phyloP scores from a whole-genome alignment of 1,140 invertebrate species.

The Cheumatopsyche charites region DNA sequence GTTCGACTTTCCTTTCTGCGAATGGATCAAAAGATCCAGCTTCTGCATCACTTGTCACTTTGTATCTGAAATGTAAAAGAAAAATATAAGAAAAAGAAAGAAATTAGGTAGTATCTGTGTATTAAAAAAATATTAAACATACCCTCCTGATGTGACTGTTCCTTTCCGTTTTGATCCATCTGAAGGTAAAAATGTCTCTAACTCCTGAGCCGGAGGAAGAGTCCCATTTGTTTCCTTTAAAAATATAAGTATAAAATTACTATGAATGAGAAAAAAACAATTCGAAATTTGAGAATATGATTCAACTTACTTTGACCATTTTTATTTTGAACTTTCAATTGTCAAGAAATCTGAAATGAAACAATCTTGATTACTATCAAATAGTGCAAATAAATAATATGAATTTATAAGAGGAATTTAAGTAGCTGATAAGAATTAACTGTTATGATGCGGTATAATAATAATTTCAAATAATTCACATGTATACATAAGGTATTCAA shows the following conservation, averaged over 20 bases:
- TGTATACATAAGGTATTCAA: no score
- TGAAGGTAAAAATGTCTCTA: conserved; percentile 70
- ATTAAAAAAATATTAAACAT: no score
- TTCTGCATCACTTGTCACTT: conserved; percentile 63
- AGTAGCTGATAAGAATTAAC: no score
- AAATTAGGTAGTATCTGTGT: no score
- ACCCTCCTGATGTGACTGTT: conserved; percentile 51
- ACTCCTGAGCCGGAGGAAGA: conserved; percentile 57
- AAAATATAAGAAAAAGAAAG: background rate
- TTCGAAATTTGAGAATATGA: background rate
- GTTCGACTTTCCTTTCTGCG: conserved; percentile 69
- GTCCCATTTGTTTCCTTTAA: conserved; percentile 43
- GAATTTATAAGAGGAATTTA: no score
- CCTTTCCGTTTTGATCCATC: conserved; percentile 63
- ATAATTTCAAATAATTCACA: no score
- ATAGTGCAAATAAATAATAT: no score
- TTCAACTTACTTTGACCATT: conserved; percentile 16
- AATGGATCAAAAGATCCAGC: conserved; percentile 74
- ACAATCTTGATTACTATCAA: no score
- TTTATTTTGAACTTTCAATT: no score
- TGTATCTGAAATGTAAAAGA: conserved; percentile 63
- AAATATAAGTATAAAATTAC: background rate
- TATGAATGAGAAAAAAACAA: background rate
- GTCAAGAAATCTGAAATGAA: no score
- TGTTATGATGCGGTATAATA: no score